Evolutionary conservation across 2,113 vertebrate species (phyloP), one percentile per base, ranked within the genome.

Genomic region (Oxygymnocypris stewartii): DNA sequence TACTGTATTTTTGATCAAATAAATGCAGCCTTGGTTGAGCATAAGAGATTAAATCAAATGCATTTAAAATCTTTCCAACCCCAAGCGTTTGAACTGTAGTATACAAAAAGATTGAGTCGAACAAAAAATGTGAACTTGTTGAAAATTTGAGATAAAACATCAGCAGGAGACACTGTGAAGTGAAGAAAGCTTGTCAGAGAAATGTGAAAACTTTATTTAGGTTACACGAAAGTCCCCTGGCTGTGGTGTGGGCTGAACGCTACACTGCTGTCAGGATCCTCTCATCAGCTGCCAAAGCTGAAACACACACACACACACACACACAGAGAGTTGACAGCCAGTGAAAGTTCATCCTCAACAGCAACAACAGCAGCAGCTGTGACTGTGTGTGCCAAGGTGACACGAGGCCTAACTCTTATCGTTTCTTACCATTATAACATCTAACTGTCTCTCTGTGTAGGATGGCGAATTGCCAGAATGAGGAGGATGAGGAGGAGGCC

Each of bases 401-500:
- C 82, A 35, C 10, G 44, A 65, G 44, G 23, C 44, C 78, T 85
- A 47, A 44, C 12, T 85, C 69, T 13, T 54, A 67, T 51, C 8
- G 1, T 59, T 12, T 69, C 28, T 76, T 25, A 35, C 42, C 65
- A 6, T 23, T n/a, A 20, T 4, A 42, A n/a, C 51, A 78, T 42
- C 61, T 76, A 16, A 4, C 51, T 82, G 13, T 87, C 40, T 87
- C 40, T 54, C 18, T 81, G 25, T 84, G 2, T 87, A 99, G 98
- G 91, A 90, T 97, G 84, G 94, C 96, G 85, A 96, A 95, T 89
- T 95, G 96, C 57, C 94, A 93, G 63, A 97, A 94, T 0, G 96
- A 98, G 0, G 98, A 99, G 0, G 98, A 99, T 3, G 98, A 99
- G 0, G 98, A 99, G 86, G 98, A 99, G 93, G 97, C 97, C 0